Evolutionary conservation across 1,140 invertebrate species (phyloP).

Genomic region (Oryzaephilus surinamensis): DNA sequence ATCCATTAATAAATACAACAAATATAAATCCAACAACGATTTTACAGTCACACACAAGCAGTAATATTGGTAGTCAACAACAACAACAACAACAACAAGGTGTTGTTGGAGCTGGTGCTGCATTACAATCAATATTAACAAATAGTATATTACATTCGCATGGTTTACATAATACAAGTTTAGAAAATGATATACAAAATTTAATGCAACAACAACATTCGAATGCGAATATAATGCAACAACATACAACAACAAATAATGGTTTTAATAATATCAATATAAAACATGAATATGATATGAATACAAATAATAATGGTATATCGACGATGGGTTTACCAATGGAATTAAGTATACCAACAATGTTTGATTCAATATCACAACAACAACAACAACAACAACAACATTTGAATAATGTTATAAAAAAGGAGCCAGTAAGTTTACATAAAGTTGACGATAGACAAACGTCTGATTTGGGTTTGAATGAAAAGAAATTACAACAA

Average conservation of each 20-base stretch:
- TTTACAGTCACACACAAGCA: constrained; percentile 17
- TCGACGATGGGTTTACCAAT: constrained; percentile 40
- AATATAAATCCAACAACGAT: too few relatives aligned
- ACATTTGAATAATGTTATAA: too few relatives aligned
- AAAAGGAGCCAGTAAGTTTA: too few relatives aligned
- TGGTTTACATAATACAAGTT: constrained; percentile 10
- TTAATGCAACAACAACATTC: constrained; percentile 20
- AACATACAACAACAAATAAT: constrained; percentile 32
- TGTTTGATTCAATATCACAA: constrained; percentile 50
- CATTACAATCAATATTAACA: too few relatives aligned
- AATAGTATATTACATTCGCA: too few relatives aligned
- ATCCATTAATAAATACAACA: too few relatives aligned
- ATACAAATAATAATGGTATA: constrained; percentile 42
- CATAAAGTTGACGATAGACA: too few relatives aligned
- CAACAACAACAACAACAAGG: too few relatives aligned
- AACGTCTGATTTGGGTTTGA: constrained; percentile 1
- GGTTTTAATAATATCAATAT: constrained; percentile 38
- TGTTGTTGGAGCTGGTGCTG: too few relatives aligned
- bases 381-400: constrained; percentile 28
- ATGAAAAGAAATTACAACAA: constrained; percentile 14
- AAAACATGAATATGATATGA: constrained; percentile 38
- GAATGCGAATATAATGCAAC: constrained; percentile 32
- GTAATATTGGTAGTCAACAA: too few relatives aligned
- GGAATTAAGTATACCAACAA: constrained; percentile 43
- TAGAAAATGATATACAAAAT: constrained; percentile 11